Evolutionary conservation across 2,888 invertebrate species (phyloP), one percentile per base, ranked within the genome.

Genomic region (Homarus gammarus): DNA sequence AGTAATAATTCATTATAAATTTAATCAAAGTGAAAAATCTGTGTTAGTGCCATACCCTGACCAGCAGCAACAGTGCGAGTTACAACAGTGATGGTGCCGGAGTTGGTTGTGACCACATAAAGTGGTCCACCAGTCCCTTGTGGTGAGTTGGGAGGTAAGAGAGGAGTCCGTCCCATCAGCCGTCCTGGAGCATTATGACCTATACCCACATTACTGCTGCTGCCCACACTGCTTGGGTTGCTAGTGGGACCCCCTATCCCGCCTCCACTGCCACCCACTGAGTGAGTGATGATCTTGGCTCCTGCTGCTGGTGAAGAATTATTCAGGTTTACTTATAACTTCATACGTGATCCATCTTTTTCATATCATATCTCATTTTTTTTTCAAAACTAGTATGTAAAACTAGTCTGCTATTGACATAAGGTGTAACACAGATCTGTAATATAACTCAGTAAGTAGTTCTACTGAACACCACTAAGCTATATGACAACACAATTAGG

Each of bases 11-110:
- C n/a, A n/a, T n/a, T n/a, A n/a, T n/a, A n/a, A n/a, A n/a, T n/a
- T n/a, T n/a, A n/a, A n/a, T n/a, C n/a, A n/a, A n/a, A n/a, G n/a
- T n/a, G n/a, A n/a, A n/a, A n/a, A n/a, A n/a, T n/a, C n/a, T n/a
- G n/a, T n/a, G n/a, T n/a, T 36, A 31, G 31, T 70, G 70, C 70
- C 38, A 33, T 75, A 91, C 79, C 84, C 61, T 91, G 88, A 31
- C 90, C 88, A 49, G 91, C 88, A 49, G 91, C 91, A 49, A 91
- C 91, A 36, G 91, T 91, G 70, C 91, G 90, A 31, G 91, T 91
- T n/a, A 91, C 91, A 44, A 91, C 91, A 64, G 91, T 90, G 77
- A 91, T 91, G 73, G 91, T 90, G 81, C 91, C 88, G 38, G 91
- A 88, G 83, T 90, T 91, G 82, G 91, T 91, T 40, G 91, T 89